These are phyloP conservation scores for Miltochrista miniata DNA, from an alignment of 2,888 invertebrate genomes.

Conservation along the genomic window DNA sequence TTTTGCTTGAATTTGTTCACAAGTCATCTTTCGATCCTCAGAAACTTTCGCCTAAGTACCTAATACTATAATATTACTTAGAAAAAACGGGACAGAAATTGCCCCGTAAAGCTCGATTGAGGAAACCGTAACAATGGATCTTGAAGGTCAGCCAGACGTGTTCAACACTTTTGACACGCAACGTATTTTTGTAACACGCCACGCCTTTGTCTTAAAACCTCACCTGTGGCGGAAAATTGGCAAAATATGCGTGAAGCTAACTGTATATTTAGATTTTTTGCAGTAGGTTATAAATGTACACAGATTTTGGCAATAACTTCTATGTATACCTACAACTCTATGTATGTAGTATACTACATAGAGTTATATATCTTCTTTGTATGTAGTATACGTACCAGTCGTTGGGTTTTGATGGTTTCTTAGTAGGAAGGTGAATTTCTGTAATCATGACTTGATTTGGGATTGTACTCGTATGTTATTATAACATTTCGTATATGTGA, in stretches of 20 bases:
- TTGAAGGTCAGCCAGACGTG: conserved; percentile 9
- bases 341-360: no score
- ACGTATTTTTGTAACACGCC: conserved; percentile 6
- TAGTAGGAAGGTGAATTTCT: no score
- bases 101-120: conserved; percentile 1
- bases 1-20: no score
- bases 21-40: no score
- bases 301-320: background rate
- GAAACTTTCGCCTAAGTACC: no score
- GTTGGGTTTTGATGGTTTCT: no score
- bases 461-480: no score
- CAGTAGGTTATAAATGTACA: conserved; percentile 1
- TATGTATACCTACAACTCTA: no score
- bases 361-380: no score
- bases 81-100: background rate
- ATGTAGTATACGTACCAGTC: no score
- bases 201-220: conserved; percentile 2
- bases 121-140: conserved; percentile 9
- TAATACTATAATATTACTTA: no score
- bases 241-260: conserved; percentile 6
- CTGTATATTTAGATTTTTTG: conserved; percentile 1
- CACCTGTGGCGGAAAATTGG: conserved; percentile 8
- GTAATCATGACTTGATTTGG: no score
- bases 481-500: background rate
- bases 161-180: conserved; percentile 7